These are phyloP conservation scores for Suricata suricatta DNA, from an alignment of 2,113 vertebrate species.

Conservation along the genomic window DNA sequence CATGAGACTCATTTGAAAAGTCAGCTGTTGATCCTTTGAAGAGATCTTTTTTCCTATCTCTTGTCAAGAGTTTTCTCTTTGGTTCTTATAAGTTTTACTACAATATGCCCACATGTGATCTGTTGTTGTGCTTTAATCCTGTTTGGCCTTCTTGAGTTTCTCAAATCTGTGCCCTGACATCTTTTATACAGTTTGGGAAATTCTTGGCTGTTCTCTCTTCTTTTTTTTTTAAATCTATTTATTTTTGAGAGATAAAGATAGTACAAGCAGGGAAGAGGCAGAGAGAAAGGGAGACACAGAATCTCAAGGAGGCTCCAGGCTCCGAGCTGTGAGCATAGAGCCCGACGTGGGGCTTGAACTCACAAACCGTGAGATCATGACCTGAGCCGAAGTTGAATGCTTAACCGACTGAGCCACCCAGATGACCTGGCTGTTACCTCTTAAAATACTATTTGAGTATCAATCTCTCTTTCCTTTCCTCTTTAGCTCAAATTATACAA, in stretches of 20 bases:
- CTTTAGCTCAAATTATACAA: not conserved
- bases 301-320: too few relatives aligned
- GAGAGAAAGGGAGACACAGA: too few relatives aligned
- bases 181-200: not conserved
- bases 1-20: not conserved
- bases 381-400: too few relatives aligned
- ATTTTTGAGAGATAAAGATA: too few relatives aligned
- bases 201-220: not conserved
- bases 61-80: not conserved
- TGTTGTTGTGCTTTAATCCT: not conserved
- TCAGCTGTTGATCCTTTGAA: not conserved
- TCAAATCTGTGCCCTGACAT: not conserved
- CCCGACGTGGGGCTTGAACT: too few relatives aligned
- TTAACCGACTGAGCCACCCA: too few relatives aligned
- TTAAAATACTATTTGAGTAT: not conserved
- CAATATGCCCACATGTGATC: not conserved
- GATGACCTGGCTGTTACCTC: not conserved
- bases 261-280: too few relatives aligned
- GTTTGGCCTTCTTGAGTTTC: not conserved
- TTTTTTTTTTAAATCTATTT: too few relatives aligned
- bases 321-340: too few relatives aligned
- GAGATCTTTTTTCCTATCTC: not conserved
- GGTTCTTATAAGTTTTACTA: not conserved
- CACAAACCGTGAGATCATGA: too few relatives aligned
- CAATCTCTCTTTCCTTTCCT: not conserved